A percentile compares a stretch with the other conserved stretches of the same genome.
phyloP scores from a whole-genome alignment of 2,888 invertebrate species.

The Andrena marginata region DNA sequence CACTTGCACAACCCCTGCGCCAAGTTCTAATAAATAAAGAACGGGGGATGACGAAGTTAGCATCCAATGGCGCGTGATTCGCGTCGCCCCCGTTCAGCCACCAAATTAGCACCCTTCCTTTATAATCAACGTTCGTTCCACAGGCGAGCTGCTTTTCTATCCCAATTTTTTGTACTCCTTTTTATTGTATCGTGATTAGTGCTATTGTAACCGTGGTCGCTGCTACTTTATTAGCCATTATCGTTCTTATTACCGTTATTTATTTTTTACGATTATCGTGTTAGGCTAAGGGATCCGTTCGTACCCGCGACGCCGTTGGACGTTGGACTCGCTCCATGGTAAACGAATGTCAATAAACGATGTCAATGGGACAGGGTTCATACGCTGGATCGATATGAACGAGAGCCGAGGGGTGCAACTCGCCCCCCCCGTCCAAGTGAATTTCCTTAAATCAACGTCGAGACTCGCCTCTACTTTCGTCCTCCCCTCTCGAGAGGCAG shows the following conservation, averaged over 20 bases:
- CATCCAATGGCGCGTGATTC: slow-evolving; percentile 47
- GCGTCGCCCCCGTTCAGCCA: slow-evolving; percentile 19
- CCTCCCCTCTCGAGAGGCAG: neutral
- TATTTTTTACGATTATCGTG: slow-evolving; percentile 41
- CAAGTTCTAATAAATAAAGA: neutral
- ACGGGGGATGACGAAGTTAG: slow-evolving; percentile 45
- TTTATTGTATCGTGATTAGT: slow-evolving; percentile 40
- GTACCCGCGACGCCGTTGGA: slow-evolving; percentile 39
- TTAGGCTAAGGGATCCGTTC: slow-evolving; percentile 38
- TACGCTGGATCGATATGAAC: slow-evolving; percentile 73
- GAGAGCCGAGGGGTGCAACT: neutral
- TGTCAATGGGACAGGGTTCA: slow-evolving; percentile 58
- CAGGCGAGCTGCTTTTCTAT: neutral
- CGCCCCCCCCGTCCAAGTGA: neutral
- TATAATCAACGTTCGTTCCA: neutral
- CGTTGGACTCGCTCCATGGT: slow-evolving; percentile 49
- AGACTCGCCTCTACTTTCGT: neutral
- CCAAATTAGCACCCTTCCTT: slow-evolving; percentile 6
- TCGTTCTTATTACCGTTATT: slow-evolving; percentile 44
- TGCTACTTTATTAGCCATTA: slow-evolving; percentile 31
- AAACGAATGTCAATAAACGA: slow-evolving; percentile 56
- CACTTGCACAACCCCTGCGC: slow-evolving; percentile 3
- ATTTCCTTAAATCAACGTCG: slow-evolving; percentile 5
- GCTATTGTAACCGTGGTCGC: slow-evolving; percentile 29
- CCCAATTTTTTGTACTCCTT: neutral